phyloP scores from a whole-genome alignment of 2,113 vertebrate genomes.

The Xenopus tropicalis region UCB_Xtro_10.0 CM004448.2:85726001-85726500 shows the following conservation, averaged over 20 bases:
- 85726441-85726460: neutral
- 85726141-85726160: conserved; percentile 32
- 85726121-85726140: conserved; percentile 45
- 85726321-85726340: neutral
- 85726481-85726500: neutral
- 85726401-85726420: neutral
- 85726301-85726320: neutral
- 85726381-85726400: neutral
- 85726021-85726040: conserved; percentile 70
- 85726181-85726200: neutral
- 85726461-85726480: neutral
- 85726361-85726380: neutral
- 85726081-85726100: conserved; percentile 38
- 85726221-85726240: neutral
- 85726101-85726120: conserved; percentile 4
- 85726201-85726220: neutral
- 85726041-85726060: conserved; percentile 55
- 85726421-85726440: neutral
- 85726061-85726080: conserved; percentile 60
- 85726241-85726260: neutral
- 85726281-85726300: no score
- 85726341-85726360: neutral
- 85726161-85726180: neutral
- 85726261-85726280: no score
- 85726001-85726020: conserved; percentile 58